Evolutionary conservation across 2,113 vertebrate species (phyloP).

Genomic region (Ailuropoda melanoleuca): DNA sequence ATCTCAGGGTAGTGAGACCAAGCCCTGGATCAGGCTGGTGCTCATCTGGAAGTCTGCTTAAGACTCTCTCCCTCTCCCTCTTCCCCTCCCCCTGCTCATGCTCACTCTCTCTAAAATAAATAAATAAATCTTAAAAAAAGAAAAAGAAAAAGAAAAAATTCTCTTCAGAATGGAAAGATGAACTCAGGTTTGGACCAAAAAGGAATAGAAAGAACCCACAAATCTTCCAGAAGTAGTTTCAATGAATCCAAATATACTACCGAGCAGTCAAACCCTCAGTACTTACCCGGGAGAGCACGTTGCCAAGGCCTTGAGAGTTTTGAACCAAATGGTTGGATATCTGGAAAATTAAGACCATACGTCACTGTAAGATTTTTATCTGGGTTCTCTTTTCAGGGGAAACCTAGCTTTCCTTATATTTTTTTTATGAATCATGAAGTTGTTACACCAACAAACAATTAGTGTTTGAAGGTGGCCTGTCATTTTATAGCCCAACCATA

Average conservation of each 20-base stretch:
- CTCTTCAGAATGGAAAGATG: neutral
- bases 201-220: neutral
- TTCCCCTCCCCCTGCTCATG: neutral
- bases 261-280: neutral
- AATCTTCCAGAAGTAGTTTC: neutral
- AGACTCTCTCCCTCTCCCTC: neutral
- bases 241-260: neutral
- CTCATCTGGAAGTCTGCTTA: neutral
- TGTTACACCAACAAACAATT: neutral
- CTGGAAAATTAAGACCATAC: constrained; percentile 62
- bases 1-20: neutral
- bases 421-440: neutral
- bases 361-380: neutral
- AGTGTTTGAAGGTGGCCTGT: neutral
- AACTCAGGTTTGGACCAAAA: neutral
- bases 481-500: neutral
- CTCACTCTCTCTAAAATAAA: neutral
- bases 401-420: neutral
- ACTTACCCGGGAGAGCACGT: constrained; percentile 77
- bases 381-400: neutral
- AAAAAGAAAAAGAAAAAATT: neutral
- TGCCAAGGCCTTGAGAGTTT: constrained; percentile 67
- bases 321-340: constrained; percentile 71
- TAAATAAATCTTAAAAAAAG: neutral
- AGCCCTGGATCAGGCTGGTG: neutral